Evolutionary conservation across 2,113 vertebrate species (phyloP).

Genomic region (Piaya cayana): DNA sequence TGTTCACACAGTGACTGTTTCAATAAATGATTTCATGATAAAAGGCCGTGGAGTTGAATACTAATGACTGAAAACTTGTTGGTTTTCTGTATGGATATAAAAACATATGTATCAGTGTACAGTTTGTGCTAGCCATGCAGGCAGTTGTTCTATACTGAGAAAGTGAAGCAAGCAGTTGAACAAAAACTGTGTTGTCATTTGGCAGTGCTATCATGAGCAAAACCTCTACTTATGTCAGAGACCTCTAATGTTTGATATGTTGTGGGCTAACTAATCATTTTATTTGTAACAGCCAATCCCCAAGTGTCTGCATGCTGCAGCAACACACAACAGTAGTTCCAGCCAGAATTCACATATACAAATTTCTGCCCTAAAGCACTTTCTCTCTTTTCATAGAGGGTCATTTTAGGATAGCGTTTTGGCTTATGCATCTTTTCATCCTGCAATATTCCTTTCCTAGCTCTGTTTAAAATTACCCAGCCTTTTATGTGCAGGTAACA

Average conservation of each 20-base stretch:
- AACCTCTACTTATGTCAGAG: slow-evolving; percentile 20
- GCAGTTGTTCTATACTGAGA: background rate
- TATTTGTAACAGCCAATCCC: slow-evolving; percentile 44
- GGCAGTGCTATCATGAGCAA: background rate
- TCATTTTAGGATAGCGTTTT: background rate
- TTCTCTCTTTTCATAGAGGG: background rate
- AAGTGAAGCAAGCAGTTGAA: background rate
- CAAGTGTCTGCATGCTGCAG: background rate
- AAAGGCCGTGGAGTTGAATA: background rate
- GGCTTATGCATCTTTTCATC: background rate
- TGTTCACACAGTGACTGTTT: background rate
- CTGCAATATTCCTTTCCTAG: background rate
- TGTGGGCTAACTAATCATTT: slow-evolving; percentile 34
- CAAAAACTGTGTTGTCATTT: slow-evolving; percentile 37
- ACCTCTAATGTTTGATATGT: slow-evolving; percentile 44
- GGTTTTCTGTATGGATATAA: background rate
- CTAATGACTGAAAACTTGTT: background rate
- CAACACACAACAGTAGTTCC: background rate
- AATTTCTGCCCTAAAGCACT: background rate
- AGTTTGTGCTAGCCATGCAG: background rate
- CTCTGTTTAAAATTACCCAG: background rate
- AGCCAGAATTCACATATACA: slow-evolving; percentile 3
- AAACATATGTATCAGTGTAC: background rate
- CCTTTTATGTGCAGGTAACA: background rate
- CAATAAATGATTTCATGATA: background rate